Evolutionary conservation across 2,113 vertebrate genomes (phyloP).

Genomic region (Toxostoma redivivum): DNA sequence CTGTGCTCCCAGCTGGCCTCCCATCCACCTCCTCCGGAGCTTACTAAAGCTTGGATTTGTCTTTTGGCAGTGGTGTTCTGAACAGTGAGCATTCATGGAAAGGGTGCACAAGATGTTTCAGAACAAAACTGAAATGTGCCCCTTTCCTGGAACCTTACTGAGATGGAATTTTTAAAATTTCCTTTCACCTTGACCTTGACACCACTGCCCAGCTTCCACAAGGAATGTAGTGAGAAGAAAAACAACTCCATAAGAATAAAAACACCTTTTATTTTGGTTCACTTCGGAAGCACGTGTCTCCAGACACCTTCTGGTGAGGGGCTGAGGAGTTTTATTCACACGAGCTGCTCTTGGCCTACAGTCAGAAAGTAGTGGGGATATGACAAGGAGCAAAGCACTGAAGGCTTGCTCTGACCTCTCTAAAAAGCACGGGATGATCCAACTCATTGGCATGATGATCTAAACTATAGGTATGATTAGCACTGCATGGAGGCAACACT

Average conservation of each 20-base stretch:
- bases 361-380: neutral
- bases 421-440: neutral
- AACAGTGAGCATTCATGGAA: accelerated
- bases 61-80: neutral
- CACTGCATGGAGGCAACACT: neutral
- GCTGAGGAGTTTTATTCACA: neutral
- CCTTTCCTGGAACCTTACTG: neutral
- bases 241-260: neutral
- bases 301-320: accelerated
- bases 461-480: neutral
- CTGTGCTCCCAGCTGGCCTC: neutral
- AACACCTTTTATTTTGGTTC: neutral
- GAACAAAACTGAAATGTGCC: neutral
- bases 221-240: neutral
- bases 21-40: neutral
- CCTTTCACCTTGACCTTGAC: neutral
- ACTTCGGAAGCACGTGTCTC: accelerated
- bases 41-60: neutral
- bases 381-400: neutral
- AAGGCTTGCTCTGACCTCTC: neutral
- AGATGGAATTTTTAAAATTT: neutral
- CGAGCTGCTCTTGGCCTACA: accelerated
- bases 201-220: neutral
- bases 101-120: neutral
- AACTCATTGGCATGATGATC: neutral